Evolutionary conservation across 1,140 invertebrate genomes (phyloP).

Genomic region (Hermetia illucens): DNA sequence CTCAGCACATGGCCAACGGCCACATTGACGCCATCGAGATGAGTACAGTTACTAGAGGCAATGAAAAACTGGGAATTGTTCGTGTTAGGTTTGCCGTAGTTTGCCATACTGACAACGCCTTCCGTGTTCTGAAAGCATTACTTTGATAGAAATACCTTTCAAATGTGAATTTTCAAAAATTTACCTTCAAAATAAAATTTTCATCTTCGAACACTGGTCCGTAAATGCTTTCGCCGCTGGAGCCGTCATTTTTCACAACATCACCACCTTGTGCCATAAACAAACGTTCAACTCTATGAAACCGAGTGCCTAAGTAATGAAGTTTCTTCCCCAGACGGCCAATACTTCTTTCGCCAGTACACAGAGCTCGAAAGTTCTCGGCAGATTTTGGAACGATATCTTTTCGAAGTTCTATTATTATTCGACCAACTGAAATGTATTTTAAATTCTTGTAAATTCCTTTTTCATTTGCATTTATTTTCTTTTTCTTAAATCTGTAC

Average conservation of each 20-base stretch:
- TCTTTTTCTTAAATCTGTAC: no score
- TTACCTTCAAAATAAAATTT: slow-evolving; percentile 59
- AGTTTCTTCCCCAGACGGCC: slow-evolving; percentile 51
- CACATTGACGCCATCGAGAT: slow-evolving; percentile 80
- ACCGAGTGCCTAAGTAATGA: slow-evolving; percentile 57
- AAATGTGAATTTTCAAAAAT: not conserved
- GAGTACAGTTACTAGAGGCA: slow-evolving; percentile 65
- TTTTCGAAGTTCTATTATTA: slow-evolving; percentile 66
- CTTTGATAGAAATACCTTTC: not conserved
- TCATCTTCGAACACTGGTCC: slow-evolving; percentile 81
- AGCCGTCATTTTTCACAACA: slow-evolving; percentile 59
- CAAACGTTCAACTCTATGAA: slow-evolving; percentile 60
- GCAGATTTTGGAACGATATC: slow-evolving; percentile 80
- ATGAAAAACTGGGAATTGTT: slow-evolving; percentile 96
- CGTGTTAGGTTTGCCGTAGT: slow-evolving; percentile 64
- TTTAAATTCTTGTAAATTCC: no score
- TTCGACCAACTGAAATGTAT: slow-evolving; percentile 58
- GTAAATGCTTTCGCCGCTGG: slow-evolving; percentile 88
- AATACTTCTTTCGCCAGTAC: slow-evolving; percentile 71
- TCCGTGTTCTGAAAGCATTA: slow-evolving; percentile 38
- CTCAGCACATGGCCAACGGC: slow-evolving; percentile 73
- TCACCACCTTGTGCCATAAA: slow-evolving; percentile 81
- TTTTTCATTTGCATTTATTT: no score
- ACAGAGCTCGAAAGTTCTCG: slow-evolving; percentile 82
- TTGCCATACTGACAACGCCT: slow-evolving; percentile 81